phyloP scores from a whole-genome alignment of 2,113 vertebrate species.

The Okapia johnstoni region DNA sequence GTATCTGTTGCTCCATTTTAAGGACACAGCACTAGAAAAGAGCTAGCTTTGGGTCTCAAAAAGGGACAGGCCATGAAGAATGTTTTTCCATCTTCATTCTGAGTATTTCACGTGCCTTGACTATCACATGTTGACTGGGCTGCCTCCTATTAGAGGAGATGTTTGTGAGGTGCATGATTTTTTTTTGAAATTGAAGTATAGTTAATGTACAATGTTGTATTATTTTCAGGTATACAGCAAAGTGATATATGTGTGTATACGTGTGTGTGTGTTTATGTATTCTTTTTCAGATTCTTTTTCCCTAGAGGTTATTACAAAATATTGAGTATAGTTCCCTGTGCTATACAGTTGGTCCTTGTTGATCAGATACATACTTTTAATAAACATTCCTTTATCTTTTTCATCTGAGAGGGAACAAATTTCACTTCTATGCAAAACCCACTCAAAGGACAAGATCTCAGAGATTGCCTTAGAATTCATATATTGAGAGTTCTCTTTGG shows the following conservation, averaged over 20 bases:
- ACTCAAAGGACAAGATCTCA: slow-evolving; percentile 39
- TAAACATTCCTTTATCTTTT: slow-evolving; percentile 56
- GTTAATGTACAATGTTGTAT: neutral
- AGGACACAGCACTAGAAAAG: slow-evolving; percentile 40
- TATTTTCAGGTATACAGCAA: neutral
- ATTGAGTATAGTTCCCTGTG: neutral
- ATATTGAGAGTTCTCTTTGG: slow-evolving; percentile 46
- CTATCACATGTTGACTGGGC: neutral
- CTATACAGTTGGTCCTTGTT: neutral
- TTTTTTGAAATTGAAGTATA: neutral
- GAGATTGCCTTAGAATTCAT: slow-evolving; percentile 43
- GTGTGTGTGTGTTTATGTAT: neutral
- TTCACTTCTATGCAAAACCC: slow-evolving; percentile 28
- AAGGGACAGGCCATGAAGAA: slow-evolving; percentile 14
- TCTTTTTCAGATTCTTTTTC: neutral
- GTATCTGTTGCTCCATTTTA: slow-evolving; percentile 15
- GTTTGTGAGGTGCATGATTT: slow-evolving; percentile 58
- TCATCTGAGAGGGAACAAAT: slow-evolving; percentile 24
- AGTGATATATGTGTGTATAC: neutral
- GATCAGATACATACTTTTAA: slow-evolving; percentile 54
- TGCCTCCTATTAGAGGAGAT: slow-evolving; percentile 53
- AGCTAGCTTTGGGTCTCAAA: slow-evolving; percentile 64
- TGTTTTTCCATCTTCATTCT: neutral
- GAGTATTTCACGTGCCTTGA: neutral
- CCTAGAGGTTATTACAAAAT: neutral